Evolutionary conservation across 2,797 vertebrate species (phyloP), one percentile per base, ranked within the genome.

Genomic region (Poeciliopsis infans): DNA sequence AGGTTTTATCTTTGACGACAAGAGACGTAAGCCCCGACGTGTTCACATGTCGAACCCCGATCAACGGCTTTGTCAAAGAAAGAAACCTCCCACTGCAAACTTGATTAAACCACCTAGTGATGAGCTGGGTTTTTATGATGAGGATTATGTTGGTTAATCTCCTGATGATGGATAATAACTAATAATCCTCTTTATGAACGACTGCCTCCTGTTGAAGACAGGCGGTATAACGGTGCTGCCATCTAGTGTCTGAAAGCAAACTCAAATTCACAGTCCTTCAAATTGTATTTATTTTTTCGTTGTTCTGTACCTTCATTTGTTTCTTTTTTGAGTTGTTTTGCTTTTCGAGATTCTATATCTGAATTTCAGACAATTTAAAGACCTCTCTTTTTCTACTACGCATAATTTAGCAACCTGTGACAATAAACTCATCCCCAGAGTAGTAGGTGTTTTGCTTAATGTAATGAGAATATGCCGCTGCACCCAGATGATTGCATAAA

Each of bases 131-230:
- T 89, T 51, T 92, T 77, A 84, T 81, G 74, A 78, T 61, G 76
- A 59, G 86, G 86, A 93, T 92, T 92, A 88, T 75, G 57, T 78
- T 78, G 41, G 76, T 83, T 91, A 92, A 92, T 90, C 87, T 87
- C 83, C 69, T 85, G 85, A 80, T 88, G 79, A 89, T 85, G 76
- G 85, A 87, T 92, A 92, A 93, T 92, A 91, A 92, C 83, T 88
- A 85, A 90, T 92, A 91, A 92, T 83, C 85, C 83, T 79, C 80
- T 69, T 81, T 81, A 91, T 91, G 79, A 88, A 78, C 36, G 80
- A 61, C 73, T 83, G 80, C 45, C 68, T 85, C 41, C 79, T 75
- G 78, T 75, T 80, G 70, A 76, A 2, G 1, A 49, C 71, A 75
- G 45, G 46, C 49, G 7, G 5, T 57, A 5, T 8, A 70, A 20